phyloP scores from a whole-genome alignment of 2,888 invertebrate species.

The Clunio marinus region DNA sequence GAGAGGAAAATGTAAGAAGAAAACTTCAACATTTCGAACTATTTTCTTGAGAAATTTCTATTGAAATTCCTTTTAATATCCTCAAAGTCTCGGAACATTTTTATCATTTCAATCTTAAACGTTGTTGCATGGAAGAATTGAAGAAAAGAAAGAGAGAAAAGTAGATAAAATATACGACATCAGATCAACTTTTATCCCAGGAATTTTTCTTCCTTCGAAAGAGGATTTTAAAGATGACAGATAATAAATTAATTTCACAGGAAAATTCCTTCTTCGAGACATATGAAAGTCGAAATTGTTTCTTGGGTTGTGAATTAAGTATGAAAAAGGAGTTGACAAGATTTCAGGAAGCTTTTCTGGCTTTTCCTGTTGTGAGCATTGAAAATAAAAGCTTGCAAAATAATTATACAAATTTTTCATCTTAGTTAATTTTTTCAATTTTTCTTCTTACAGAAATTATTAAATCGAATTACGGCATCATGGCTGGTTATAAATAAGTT shows the following conservation, averaged over 20 bases:
- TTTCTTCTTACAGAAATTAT: too few relatives aligned
- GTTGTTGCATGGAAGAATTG: not conserved
- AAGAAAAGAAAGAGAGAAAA: not conserved
- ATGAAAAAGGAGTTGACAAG: not conserved
- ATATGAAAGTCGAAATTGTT: not conserved
- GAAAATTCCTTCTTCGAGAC: not conserved
- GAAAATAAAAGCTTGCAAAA: too few relatives aligned
- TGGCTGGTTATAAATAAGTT: too few relatives aligned
- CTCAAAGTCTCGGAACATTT: not conserved
- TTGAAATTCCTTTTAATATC: constrained; percentile 20
- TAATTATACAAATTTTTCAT: too few relatives aligned
- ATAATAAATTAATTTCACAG: constrained; percentile 37
- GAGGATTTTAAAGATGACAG: constrained; percentile 19
- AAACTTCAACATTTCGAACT: not conserved
- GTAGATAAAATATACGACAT: not conserved
- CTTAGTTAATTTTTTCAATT: too few relatives aligned
- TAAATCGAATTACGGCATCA: too few relatives aligned
- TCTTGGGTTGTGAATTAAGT: not conserved
- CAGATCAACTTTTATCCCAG: not conserved
- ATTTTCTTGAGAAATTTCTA: not conserved
- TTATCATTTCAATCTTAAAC: not conserved
- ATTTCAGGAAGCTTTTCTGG: too few relatives aligned
- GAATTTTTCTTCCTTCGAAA: not conserved
- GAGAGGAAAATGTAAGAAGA: not conserved
- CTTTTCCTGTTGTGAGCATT: too few relatives aligned